Percentiles rank a stretch among this genome's conserved stretches.
Evolutionary conservation across 2,888 invertebrate species (phyloP).

Genomic region (Cynaeus angustus): DNA sequence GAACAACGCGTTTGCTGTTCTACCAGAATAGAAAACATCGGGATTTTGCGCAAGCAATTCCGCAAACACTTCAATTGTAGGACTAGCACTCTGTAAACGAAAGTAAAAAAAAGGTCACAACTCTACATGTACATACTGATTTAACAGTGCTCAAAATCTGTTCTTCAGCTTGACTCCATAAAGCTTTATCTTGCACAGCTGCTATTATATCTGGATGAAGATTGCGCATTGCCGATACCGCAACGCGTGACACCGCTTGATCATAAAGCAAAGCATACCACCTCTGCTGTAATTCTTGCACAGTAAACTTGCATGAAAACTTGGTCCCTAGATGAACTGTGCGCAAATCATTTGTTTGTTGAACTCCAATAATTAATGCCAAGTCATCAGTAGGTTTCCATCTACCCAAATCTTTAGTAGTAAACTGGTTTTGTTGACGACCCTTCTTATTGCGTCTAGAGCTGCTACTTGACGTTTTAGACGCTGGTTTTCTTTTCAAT

Average conservation of each 20-base stretch:
- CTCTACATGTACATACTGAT: conserved; percentile 75
- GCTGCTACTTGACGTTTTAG: conserved; percentile 67
- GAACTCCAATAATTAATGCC: conserved; percentile 92
- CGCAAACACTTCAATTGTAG: conserved; percentile 86
- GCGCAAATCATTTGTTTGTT: conserved; percentile 88
- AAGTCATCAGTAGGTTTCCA: conserved; percentile 99
- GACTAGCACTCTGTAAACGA: conserved; percentile 77
- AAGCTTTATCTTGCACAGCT: conserved; percentile 89
- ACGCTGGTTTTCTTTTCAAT: conserved; percentile 71
- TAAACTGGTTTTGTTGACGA: conserved; percentile 80
- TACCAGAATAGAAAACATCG: conserved; percentile 88
- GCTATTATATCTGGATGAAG: conserved; percentile 93
- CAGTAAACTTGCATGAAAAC: conserved; percentile 95
- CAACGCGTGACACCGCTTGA: conserved; percentile 92
- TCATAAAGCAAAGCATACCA: conserved; percentile 98
- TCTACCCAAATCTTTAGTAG: conserved; percentile 89
- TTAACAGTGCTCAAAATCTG: conserved; percentile 86
- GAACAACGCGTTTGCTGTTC: conserved; percentile 89
- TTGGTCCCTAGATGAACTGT: conserved; percentile 93
- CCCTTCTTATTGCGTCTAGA: conserved; percentile 75
- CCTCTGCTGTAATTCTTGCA: conserved; percentile 94
- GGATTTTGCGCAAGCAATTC: conserved; percentile 88
- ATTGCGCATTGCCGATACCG: conserved; percentile 94
- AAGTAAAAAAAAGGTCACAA: not conserved
- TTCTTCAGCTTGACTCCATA: conserved; percentile 94